phyloP scores from a whole-genome alignment of 2,797 vertebrate species.

The Natrix natrix region DNA sequence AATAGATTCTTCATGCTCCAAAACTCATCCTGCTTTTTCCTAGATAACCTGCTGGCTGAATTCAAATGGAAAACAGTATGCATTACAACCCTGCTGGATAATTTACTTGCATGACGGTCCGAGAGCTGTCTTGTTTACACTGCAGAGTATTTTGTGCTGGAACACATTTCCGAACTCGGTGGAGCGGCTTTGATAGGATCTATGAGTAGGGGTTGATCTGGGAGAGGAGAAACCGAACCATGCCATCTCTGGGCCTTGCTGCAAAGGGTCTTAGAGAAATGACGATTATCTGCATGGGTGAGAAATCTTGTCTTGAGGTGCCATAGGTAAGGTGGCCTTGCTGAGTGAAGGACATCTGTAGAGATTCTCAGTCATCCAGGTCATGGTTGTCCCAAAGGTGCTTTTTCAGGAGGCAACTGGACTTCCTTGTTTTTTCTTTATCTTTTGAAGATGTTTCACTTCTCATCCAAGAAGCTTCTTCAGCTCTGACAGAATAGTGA shows the following conservation, averaged over 20 bases:
- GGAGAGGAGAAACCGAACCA: background rate
- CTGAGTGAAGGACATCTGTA: background rate
- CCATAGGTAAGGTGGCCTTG: background rate
- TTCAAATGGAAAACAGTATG: conserved; percentile 21
- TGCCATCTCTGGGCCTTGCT: background rate
- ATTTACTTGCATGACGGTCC: background rate
- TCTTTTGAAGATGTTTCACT: no score
- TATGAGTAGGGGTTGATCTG: conserved; percentile 4
- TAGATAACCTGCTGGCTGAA: background rate
- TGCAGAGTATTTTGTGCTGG: background rate
- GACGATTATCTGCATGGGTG: conserved; percentile 13
- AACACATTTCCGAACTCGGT: conserved; percentile 17
- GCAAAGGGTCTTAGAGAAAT: background rate
- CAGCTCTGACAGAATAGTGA: no score
- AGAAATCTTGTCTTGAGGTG: background rate
- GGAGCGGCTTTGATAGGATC: conserved; percentile 8
- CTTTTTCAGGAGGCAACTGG: no score
- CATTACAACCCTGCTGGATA: conserved; percentile 13
- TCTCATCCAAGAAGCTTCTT: no score
- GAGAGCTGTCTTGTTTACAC: conserved; percentile 21
- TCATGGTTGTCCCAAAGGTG: no score
- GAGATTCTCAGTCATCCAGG: no score
- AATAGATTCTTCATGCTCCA: conserved; percentile 17
- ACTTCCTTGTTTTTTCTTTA: no score
- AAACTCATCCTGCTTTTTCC: background rate